A percentile compares a stretch with the other conserved stretches of the same genome.
Conservation (phyloP, 2,888 invertebrate genomes). For the Apamea anceps region DNA sequence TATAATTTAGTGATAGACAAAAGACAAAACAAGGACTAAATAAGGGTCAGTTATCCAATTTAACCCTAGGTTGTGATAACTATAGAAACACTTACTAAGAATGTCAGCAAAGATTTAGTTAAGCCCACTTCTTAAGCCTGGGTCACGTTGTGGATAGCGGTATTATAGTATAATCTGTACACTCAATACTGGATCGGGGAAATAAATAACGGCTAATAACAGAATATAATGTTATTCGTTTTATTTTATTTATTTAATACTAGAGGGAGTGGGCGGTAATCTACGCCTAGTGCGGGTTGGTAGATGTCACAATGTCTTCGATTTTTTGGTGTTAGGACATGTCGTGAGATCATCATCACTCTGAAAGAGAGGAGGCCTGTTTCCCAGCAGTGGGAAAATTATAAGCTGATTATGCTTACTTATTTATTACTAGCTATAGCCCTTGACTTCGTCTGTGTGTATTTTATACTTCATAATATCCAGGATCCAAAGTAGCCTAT, state of each 20-base stretch:
- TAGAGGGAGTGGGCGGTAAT: background rate
- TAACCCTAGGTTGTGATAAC: conserved; percentile 7
- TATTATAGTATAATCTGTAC: conserved; percentile 18
- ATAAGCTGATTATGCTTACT: background rate
- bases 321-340: background rate
- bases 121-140: conserved; percentile 33
- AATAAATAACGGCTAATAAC: conserved; percentile 24
- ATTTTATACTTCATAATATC: background rate
- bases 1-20: background rate
- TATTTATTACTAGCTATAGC: background rate
- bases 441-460: too few species aligned
- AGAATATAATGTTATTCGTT: conserved; percentile 1
- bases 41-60: conserved; percentile 10
- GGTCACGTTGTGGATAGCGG: conserved; percentile 49
- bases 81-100: conserved; percentile 15
- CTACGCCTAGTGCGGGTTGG: background rate
- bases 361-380: background rate
- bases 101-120: conserved; percentile 26
- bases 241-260: background rate
- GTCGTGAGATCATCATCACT: background rate
- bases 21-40: background rate
- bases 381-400: background rate
- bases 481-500: background rate
- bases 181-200: conserved; percentile 8
- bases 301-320: background rate